Evolutionary conservation across 2,113 vertebrate genomes (phyloP).

Genomic region (Hyperopisus bebe): DNA sequence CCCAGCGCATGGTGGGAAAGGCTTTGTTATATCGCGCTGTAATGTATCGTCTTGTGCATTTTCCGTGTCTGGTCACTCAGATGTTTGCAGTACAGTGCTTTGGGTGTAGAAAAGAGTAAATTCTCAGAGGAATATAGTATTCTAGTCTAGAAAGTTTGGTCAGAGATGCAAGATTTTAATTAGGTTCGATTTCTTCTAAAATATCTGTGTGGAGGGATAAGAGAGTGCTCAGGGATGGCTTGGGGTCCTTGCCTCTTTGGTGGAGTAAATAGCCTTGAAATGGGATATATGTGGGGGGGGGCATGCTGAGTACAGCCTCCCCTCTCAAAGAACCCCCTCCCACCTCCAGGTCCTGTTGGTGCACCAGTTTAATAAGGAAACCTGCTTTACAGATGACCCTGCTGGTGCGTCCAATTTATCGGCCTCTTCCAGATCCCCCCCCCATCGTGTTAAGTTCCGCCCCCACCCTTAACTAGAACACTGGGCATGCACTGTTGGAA

Average conservation of each 20-base stretch:
- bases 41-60: not conserved
- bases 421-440: not conserved
- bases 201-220: not conserved
- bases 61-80: not conserved
- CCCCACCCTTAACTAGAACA: not conserved
- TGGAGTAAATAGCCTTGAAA: constrained; percentile 14
- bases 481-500: not conserved
- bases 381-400: not conserved
- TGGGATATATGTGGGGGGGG: not conserved
- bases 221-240: not conserved
- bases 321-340: not conserved
- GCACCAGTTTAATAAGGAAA: constrained; percentile 1
- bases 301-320: not conserved
- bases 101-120: not conserved
- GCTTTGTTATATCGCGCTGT: not conserved
- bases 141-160: not conserved
- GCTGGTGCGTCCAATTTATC: constrained; percentile 20
- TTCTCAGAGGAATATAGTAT: not conserved
- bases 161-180: not conserved
- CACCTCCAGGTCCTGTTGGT: not conserved
- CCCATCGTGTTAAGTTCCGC: not conserved
- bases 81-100: not conserved
- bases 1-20: not conserved
- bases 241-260: not conserved
- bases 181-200: not conserved